These are phyloP conservation scores for Nibea albiflora DNA, from an alignment of 2,113 vertebrate species.

Conservation along the genomic window DNA sequence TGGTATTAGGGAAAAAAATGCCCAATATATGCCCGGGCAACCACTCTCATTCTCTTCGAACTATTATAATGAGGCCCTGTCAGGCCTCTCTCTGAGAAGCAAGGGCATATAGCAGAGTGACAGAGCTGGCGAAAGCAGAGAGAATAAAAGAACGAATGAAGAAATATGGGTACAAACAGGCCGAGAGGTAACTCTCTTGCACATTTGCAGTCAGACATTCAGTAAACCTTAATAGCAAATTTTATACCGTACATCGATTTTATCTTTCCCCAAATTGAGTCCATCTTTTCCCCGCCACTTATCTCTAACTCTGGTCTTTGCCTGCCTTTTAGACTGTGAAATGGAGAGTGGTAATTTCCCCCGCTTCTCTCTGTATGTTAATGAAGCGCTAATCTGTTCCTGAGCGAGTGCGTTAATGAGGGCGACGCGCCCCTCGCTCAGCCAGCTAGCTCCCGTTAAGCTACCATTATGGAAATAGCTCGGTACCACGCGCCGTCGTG, in stretches of 20 bases:
- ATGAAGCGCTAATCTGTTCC: constrained; percentile 84
- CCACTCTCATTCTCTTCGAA: constrained; percentile 14
- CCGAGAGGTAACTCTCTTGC: constrained; percentile 10
- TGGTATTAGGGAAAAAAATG: constrained; percentile 3
- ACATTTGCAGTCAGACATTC: constrained; percentile 21
- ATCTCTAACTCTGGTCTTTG: constrained; percentile 74
- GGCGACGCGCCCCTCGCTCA: constrained; percentile 74
- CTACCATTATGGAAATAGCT: constrained; percentile 83
- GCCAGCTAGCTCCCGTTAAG: constrained; percentile 76
- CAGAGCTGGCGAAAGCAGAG: constrained; percentile 12
- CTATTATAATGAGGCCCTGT: constrained; percentile 28
- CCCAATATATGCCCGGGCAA: background rate
- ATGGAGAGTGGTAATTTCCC: constrained; percentile 82
- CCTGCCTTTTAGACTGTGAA: constrained; percentile 81
- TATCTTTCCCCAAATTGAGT: constrained; percentile 74
- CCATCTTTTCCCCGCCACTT: constrained; percentile 72
- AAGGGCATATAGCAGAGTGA: background rate
- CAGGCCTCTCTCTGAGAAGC: constrained; percentile 15
- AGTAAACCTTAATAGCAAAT: constrained; percentile 59
- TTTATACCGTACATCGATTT: constrained; percentile 67
- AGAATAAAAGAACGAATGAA: constrained; percentile 24
- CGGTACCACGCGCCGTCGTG: constrained; percentile 61
- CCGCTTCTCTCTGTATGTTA: constrained; percentile 83
- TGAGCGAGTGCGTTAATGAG: constrained; percentile 83
- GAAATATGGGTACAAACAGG: background rate